These are phyloP conservation scores for Heliconius himera DNA, from an alignment of 1,140 invertebrate species.

Conservation along the genomic window DNA sequence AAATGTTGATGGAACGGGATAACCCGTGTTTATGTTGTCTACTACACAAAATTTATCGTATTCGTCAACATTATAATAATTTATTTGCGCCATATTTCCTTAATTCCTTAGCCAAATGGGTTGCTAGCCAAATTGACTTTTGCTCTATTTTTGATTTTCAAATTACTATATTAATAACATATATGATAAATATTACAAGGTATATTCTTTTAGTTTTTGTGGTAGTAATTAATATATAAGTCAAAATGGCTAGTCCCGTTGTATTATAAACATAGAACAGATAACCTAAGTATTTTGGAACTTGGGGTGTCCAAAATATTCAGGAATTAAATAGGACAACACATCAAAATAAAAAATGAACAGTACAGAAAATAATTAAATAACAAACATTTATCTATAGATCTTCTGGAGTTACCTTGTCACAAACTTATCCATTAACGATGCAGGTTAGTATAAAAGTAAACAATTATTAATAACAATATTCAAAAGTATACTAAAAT, in stretches of 20 bases:
- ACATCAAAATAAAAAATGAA: neutral
- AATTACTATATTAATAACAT: too few species aligned
- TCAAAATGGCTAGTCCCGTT: neutral
- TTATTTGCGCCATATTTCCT: too few species aligned
- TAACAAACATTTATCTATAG: neutral
- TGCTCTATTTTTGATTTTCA: too few species aligned
- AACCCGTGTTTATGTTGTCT: too few species aligned
- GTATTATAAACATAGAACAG: neutral
- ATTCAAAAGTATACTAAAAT: neutral
- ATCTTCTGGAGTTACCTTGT: neutral
- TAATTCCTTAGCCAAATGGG: too few species aligned
- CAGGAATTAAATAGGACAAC: neutral
- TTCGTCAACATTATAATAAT: too few species aligned
- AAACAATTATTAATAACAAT: neutral
- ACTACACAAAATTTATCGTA: too few species aligned
- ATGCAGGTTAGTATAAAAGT: slow-evolving; percentile 2
- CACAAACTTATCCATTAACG: neutral
- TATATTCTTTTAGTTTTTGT: too few species aligned
- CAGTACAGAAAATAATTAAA: neutral
- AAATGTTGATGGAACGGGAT: too few species aligned
- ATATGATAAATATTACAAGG: too few species aligned
- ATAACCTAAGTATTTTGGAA: neutral
- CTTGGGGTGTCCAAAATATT: neutral
- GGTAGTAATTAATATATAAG: neutral
- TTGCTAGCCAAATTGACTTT: too few species aligned